Evolutionary conservation across 2,113 vertebrate genomes (phyloP).

Genomic region (Ophiodon elongatus): DNA sequence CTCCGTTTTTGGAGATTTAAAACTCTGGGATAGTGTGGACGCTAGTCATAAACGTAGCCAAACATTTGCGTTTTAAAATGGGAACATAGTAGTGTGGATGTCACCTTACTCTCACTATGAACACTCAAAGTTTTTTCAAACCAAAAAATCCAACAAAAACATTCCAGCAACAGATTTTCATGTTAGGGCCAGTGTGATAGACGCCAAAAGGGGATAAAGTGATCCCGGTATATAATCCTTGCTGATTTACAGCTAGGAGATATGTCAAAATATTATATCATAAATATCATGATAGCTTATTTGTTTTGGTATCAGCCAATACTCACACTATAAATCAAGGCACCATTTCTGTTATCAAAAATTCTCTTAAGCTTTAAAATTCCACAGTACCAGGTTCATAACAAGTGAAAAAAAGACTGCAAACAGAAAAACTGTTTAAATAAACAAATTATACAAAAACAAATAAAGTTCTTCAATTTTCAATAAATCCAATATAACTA

Average conservation of each 20-base stretch:
- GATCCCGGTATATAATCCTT: background rate
- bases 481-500: background rate
- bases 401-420: background rate
- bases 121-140: background rate
- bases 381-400: background rate
- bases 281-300: background rate
- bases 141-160: background rate
- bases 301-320: background rate
- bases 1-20: too few relatives aligned
- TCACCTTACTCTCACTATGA: background rate
- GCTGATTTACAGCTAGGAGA: background rate
- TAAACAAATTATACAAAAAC: background rate
- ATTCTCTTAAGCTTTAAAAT: background rate
- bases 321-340: background rate
- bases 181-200: background rate
- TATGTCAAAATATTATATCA: background rate
- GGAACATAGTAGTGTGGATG: background rate
- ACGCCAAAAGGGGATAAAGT: background rate
- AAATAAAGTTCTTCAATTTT: background rate
- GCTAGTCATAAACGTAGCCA: too few relatives aligned
- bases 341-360: background rate
- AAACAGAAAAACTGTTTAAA: background rate
- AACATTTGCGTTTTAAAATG: background rate
- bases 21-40: too few relatives aligned
- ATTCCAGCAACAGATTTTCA: constrained; percentile 6